These are phyloP conservation scores for Actinia tenebrosa DNA, from an alignment of 64 coral and sea anemone species.

Conservation along the genomic window DNA sequence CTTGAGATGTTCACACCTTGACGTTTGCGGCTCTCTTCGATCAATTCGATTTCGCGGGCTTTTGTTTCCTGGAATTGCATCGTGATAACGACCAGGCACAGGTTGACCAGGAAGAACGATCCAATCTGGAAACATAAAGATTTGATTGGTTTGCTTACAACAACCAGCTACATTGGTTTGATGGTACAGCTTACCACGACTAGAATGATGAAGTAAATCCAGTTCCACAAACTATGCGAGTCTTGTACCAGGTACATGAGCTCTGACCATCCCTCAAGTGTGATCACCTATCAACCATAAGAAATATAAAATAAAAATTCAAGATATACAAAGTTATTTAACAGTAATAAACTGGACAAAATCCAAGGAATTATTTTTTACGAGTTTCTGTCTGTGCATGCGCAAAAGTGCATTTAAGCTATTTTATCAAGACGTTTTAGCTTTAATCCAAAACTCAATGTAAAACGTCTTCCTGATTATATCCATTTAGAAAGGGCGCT, in stretches of 20 bases:
- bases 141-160: not conserved
- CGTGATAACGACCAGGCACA: constrained; percentile 93
- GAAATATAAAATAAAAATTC: not conserved
- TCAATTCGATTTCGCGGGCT: constrained; percentile 79
- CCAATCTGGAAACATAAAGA: constrained; percentile 54
- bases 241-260: constrained; percentile 98
- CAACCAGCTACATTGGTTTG: not conserved
- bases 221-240: constrained; percentile 83
- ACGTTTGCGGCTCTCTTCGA: constrained; percentile 48
- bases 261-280: constrained; percentile 95
- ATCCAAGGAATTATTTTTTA: not conserved
- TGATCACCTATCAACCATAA: constrained; percentile 65
- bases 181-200: constrained; percentile 63
- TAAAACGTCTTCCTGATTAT: too few species aligned
- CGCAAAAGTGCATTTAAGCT: not conserved
- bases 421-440: too few species aligned
- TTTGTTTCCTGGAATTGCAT: constrained; percentile 99
- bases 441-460: too few species aligned
- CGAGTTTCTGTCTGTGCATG: not conserved
- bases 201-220: constrained; percentile 92
- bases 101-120: constrained; percentile 93
- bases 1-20: constrained; percentile 19
- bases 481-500: too few species aligned
- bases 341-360: not conserved
- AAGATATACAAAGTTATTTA: not conserved